A percentile compares a stretch with the other conserved stretches of the same genome.
These are phyloP conservation scores for Chelonus insularis DNA, from an alignment of 1,140 invertebrate genomes.

Conservation along the genomic window DNA sequence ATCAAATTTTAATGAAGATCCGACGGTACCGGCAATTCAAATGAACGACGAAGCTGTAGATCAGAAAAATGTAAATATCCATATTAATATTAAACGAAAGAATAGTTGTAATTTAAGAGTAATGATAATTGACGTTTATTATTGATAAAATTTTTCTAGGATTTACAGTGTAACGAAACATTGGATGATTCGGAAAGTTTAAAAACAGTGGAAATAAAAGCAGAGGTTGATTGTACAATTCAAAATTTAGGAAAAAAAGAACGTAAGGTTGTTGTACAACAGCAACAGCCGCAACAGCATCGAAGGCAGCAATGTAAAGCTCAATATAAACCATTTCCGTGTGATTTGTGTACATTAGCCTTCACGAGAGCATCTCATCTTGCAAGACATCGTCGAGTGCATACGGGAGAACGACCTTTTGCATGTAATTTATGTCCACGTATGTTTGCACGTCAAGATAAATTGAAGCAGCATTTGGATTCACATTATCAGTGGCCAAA, in stretches of 20 bases:
- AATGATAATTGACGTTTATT: too few species aligned
- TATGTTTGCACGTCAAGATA: slow-evolving; percentile 68
- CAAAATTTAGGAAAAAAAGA: slow-evolving; percentile 27
- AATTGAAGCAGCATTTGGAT: slow-evolving; percentile 63
- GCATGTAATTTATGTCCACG: slow-evolving; percentile 65
- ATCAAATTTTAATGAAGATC: too few species aligned
- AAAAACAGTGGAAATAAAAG: slow-evolving; percentile 32
- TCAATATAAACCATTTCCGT: slow-evolving; percentile 58
- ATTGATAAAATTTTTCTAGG: too few species aligned
- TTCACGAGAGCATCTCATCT: slow-evolving; percentile 72
- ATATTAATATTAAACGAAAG: too few species aligned
- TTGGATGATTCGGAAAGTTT: slow-evolving; percentile 34
- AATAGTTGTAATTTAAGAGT: too few species aligned
- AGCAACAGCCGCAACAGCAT: too few species aligned
- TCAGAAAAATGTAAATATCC: too few species aligned
- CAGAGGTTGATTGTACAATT: slow-evolving; percentile 19
- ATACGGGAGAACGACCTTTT: slow-evolving; percentile 65
- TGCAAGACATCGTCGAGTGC: slow-evolving; percentile 71
- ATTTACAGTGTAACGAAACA: slow-evolving; percentile 32
- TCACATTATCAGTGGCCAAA: slow-evolving; percentile 55
- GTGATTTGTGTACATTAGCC: slow-evolving; percentile 59
- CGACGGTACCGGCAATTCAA: slow-evolving; percentile 46
- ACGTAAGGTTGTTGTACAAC: slow-evolving; percentile 26
- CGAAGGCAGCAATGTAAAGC: slow-evolving; percentile 38
- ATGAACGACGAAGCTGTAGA: slow-evolving; percentile 42